These are phyloP conservation scores for Sebastes flavidus DNA, from an alignment of 2,797 vertebrate genomes.

Conservation along the genomic window DNA sequence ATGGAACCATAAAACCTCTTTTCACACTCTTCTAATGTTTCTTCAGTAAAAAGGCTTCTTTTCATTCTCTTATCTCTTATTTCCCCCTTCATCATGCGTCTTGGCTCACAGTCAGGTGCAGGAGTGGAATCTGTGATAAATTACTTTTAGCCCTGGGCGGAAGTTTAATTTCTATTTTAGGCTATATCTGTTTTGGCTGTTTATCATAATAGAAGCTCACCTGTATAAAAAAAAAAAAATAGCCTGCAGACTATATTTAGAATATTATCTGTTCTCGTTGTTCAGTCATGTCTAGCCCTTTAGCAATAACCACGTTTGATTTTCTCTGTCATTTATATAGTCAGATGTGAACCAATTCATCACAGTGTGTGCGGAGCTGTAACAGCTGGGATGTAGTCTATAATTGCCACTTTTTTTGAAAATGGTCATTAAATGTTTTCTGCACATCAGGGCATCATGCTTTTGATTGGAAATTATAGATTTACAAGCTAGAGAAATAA, in stretches of 20 bases:
- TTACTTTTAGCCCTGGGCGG: not conserved
- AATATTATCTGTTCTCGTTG: not conserved
- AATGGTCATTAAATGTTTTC: not conserved
- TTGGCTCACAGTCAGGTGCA: not conserved
- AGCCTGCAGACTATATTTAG: not conserved
- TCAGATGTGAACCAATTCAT: not conserved
- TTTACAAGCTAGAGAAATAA: not conserved
- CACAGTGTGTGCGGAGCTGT: not conserved
- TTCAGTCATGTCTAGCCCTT: not conserved
- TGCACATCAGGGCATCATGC: not conserved
- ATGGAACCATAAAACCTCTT: not conserved
- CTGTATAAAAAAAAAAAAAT: slow-evolving; percentile 29
- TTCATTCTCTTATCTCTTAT: not conserved
- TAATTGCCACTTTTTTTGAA: not conserved
- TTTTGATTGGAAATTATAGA: not conserved
- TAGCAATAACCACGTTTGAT: slow-evolving; percentile 1
- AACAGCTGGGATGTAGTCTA: not conserved
- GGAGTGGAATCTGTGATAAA: slow-evolving; percentile 4
- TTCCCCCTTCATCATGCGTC: not conserved
- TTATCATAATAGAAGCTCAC: slow-evolving; percentile 18
- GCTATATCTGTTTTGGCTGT: slow-evolving; percentile 14
- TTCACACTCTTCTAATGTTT: not conserved
- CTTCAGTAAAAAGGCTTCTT: not conserved
- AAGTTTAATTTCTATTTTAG: slow-evolving; percentile 17
- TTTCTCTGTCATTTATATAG: not conserved